These are phyloP conservation scores for Euschistus heros DNA, from an alignment of 1,140 invertebrate species.

Conservation along the genomic window DNA sequence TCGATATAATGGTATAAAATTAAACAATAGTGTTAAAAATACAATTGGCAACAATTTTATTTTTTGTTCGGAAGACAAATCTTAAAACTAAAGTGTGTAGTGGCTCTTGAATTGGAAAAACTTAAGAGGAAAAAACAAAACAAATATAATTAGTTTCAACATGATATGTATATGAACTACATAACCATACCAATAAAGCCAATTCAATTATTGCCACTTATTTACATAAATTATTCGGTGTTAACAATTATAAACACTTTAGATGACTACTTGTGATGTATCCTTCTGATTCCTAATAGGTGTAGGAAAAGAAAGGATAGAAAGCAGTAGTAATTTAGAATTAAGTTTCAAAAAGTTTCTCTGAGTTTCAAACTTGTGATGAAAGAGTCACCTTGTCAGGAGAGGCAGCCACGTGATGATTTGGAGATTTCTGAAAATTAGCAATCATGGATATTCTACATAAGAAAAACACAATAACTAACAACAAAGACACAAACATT, in stretches of 20 bases:
- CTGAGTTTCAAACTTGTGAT: conserved; percentile 12
- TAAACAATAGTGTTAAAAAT: conserved; percentile 6
- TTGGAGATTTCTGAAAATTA: conserved; percentile 24
- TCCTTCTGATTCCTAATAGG: neutral
- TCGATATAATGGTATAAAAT: conserved; percentile 3
- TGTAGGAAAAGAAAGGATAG: neutral
- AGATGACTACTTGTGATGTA: neutral
- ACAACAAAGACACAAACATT: too few relatives aligned
- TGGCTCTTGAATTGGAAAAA: neutral
- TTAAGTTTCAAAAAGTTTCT: neutral
- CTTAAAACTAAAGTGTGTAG: neutral
- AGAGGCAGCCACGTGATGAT: conserved; percentile 25
- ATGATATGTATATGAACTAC: too few relatives aligned
- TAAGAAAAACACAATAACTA: too few relatives aligned
- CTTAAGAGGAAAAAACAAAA: too few relatives aligned
- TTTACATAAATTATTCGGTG: too few relatives aligned
- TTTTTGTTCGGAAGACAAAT: conserved; percentile 4
- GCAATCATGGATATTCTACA: neutral
- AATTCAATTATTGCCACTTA: too few relatives aligned
- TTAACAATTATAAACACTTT: neutral
- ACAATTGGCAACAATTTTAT: neutral
- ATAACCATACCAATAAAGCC: too few relatives aligned
- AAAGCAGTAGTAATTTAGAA: neutral
- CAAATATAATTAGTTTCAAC: too few relatives aligned
- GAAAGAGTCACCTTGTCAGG: conserved; percentile 18